A percentile compares a stretch with the other conserved stretches of the same genome.
phyloP scores from a whole-genome alignment of 1,140 invertebrate genomes.

The Drosophila chauvacae region DNA sequence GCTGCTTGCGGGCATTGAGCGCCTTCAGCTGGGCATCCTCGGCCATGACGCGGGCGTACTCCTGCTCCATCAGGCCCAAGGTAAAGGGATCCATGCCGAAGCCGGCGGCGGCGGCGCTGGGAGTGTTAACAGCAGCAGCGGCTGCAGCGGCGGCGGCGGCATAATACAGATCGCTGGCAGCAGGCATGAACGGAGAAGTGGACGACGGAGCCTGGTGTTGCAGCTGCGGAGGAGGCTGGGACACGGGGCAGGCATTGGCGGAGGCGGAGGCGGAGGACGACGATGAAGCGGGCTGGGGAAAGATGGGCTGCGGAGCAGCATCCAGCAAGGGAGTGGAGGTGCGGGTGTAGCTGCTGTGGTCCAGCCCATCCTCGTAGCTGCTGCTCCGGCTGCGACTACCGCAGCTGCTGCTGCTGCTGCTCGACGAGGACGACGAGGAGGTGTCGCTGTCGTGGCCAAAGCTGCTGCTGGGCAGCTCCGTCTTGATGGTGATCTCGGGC shows the following conservation, averaged over 20 bases:
- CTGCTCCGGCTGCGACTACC: constrained; percentile 17
- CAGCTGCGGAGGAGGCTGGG: constrained; percentile 42
- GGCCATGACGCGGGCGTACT: constrained; percentile 88
- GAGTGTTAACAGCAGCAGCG: constrained; percentile 49
- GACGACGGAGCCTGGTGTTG: constrained; percentile 53
- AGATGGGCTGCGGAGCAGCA: constrained; percentile 51
- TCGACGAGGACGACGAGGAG: constrained; percentile 55
- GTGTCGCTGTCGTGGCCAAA: constrained; percentile 70
- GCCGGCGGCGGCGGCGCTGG: constrained; percentile 31
- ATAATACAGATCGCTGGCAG: constrained; percentile 67
- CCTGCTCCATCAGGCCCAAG: constrained; percentile 86
- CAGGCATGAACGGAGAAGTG: constrained; percentile 61
- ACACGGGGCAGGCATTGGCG: constrained; percentile 4
- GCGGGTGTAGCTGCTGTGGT: constrained; percentile 65
- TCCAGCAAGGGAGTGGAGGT: constrained; percentile 65
- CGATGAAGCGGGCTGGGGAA: constrained; percentile 20
- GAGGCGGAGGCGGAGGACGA: constrained; percentile 3
- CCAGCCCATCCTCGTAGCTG: constrained; percentile 70
- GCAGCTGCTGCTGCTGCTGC: constrained; percentile 35
- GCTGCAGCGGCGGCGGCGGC: constrained; percentile 70
- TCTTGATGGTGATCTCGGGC: constrained; percentile 51
- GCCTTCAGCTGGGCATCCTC: constrained; percentile 88
- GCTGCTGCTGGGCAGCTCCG: constrained; percentile 57
- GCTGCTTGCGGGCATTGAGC: constrained; percentile 89
- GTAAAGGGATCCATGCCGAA: constrained; percentile 80